Evolutionary conservation across 2,113 vertebrate species (phyloP).

Genomic region (Datnioides undecimradiatus): DNA sequence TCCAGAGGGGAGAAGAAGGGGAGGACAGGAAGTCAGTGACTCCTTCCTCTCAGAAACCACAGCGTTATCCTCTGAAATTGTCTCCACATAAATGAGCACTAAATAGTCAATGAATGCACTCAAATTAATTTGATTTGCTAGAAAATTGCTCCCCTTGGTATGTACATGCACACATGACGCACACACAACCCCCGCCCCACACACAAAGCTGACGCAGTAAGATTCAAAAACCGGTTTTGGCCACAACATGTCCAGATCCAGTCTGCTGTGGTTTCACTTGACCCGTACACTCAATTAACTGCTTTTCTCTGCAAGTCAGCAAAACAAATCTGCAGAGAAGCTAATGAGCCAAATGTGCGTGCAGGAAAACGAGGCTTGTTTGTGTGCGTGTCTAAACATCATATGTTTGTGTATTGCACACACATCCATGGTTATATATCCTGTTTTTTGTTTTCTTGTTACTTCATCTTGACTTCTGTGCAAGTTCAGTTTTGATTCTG

Average conservation of each 20-base stretch:
- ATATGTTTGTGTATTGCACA: background rate
- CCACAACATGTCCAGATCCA: slow-evolving; percentile 28
- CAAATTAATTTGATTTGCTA: slow-evolving; percentile 60
- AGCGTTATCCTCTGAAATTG: slow-evolving; percentile 18
- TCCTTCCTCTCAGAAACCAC: slow-evolving; percentile 16
- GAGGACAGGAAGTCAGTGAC: background rate
- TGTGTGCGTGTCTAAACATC: background rate
- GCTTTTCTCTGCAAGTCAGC: slow-evolving; percentile 9
- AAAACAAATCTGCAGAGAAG: slow-evolving; percentile 18
- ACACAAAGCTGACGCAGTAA: background rate
- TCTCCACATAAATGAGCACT: slow-evolving; percentile 38
- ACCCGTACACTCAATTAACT: slow-evolving; percentile 3
- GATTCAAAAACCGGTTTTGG: slow-evolving; percentile 12
- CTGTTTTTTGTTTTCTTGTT: background rate
- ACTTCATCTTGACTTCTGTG: background rate
- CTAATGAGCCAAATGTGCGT: slow-evolving; percentile 6
- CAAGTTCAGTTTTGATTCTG: background rate
- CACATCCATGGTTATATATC: background rate
- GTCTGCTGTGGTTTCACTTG: background rate
- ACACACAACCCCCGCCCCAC: background rate
- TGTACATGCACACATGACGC: background rate
- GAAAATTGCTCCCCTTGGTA: slow-evolving; percentile 39
- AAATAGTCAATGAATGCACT: slow-evolving; percentile 33
- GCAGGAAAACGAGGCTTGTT: background rate
- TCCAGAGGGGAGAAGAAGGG: background rate